Conservation (phyloP, 2,888 invertebrate genomes). For the Marasmarcha lunaedactyla region DNA sequence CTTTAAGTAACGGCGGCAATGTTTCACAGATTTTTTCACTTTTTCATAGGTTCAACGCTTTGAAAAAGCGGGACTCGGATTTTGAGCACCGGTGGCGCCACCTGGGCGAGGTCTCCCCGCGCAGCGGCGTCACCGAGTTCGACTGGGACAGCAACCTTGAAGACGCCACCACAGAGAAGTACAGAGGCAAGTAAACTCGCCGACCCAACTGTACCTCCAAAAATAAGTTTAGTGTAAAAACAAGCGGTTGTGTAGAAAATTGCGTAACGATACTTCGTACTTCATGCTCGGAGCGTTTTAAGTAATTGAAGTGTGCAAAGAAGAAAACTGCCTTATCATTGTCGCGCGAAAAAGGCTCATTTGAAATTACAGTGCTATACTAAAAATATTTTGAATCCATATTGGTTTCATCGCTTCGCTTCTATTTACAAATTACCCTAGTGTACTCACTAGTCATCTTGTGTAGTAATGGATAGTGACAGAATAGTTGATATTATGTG, state of each 20-base stretch:
- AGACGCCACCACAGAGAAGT: constrained; percentile 71
- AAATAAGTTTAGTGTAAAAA: no score
- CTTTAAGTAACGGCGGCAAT: no score
- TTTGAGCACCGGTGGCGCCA: constrained; percentile 87
- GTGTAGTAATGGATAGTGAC: not conserved
- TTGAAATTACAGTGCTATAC: no score
- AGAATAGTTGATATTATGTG: no score
- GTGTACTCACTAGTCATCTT: constrained; percentile 40
- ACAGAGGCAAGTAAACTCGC: constrained; percentile 44
- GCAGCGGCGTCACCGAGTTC: constrained; percentile 84
- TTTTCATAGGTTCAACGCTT: constrained; percentile 78
- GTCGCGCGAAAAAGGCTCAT: no score
- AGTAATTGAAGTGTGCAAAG: no score
- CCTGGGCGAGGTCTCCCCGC: constrained; percentile 82
- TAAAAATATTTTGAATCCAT: no score
- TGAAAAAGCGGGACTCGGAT: constrained; percentile 83
- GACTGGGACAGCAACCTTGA: constrained; percentile 90
- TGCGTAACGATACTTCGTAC: no score
- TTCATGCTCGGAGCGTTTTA: no score
- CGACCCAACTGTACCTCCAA: not conserved
- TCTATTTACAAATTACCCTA: constrained; percentile 20
- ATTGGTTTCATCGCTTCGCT: not conserved
- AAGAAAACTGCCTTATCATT: no score
- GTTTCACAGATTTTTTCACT: not conserved
- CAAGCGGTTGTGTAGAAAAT: no score